Conservation (phyloP, 2,888 invertebrate species). For the Drosophila meridionalis region DNA sequence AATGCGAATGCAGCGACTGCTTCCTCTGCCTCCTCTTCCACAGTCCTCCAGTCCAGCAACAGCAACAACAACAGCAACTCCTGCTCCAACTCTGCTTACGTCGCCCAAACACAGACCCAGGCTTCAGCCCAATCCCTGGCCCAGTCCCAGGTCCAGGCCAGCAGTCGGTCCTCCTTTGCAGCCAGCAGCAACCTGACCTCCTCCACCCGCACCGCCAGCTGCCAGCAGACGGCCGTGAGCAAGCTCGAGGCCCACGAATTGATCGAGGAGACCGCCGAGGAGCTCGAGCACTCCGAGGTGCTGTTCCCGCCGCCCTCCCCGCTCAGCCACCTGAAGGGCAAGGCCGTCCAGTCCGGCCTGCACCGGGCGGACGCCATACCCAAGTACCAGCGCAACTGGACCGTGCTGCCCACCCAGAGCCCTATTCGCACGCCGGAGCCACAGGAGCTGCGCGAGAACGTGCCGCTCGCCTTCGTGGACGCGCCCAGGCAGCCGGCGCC, state of each 20-base stretch:
- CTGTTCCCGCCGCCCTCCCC: constrained; percentile 84
- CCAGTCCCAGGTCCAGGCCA: constrained; percentile 19
- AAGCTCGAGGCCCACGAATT: constrained; percentile 74
- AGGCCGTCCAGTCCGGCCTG: constrained; percentile 86
- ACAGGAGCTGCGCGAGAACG: constrained; percentile 85
- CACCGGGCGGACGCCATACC: constrained; percentile 88
- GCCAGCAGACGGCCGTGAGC: constrained; percentile 30
- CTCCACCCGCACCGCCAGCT: constrained; percentile 19
- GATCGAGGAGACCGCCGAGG: constrained; percentile 82
- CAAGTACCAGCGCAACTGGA: constrained; percentile 88
- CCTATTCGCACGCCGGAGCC: constrained; percentile 87
- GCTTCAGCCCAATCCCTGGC: constrained; percentile 4
- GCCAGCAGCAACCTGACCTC: constrained; percentile 21
- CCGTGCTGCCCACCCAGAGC: constrained; percentile 87
- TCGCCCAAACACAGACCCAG: constrained; percentile 26
- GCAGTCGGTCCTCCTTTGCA: constrained; percentile 46
- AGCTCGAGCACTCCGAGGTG: constrained; percentile 81
- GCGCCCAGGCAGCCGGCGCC: constrained; percentile 61
- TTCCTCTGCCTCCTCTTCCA: constrained; percentile 82
- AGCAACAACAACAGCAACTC: constrained; percentile 4
- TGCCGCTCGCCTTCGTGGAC: constrained; percentile 85
- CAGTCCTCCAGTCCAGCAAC: constrained; percentile 79
- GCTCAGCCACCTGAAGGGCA: constrained; percentile 82
- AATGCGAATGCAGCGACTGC: constrained; percentile 75
- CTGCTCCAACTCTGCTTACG: constrained; percentile 27